Percentiles rank a stretch among this genome's conserved stretches.
These are phyloP conservation scores for Antigone vipio DNA, from an alignment of 2,113 vertebrate genomes.

Conservation along the genomic window DNA sequence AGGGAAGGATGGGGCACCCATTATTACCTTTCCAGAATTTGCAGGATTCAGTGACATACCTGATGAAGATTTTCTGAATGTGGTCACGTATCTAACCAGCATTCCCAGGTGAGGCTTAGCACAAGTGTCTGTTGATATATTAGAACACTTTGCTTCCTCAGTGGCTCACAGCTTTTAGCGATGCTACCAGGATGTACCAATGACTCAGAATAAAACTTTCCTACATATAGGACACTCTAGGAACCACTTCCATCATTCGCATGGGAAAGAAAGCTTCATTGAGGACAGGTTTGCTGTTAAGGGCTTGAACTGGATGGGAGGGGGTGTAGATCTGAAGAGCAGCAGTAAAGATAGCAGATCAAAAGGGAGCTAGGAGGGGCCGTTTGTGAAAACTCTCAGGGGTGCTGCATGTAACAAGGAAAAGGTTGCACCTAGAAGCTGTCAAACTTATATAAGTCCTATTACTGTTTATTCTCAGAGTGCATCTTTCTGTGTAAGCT, in stretches of 20 bases:
- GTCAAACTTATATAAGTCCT: no score
- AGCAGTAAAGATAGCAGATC: background rate
- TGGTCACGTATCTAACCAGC: conserved; percentile 92
- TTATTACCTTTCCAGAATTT: conserved; percentile 92
- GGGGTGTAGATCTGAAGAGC: background rate
- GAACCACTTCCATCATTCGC: background rate
- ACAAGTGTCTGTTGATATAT: background rate
- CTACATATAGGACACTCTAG: background rate
- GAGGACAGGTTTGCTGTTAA: background rate
- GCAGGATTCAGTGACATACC: conserved; percentile 88
- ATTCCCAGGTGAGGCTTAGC: conserved; percentile 85
- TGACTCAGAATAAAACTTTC: background rate
- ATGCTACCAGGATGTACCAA: background rate
- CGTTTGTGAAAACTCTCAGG: background rate
- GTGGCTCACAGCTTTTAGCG: background rate
- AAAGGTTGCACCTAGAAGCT: background rate
- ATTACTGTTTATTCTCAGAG: background rate
- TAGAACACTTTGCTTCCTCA: background rate
- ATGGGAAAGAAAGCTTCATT: background rate
- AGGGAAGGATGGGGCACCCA: conserved; percentile 91
- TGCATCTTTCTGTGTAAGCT: background rate
- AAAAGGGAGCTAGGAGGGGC: background rate
- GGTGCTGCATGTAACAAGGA: background rate
- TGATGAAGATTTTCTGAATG: conserved; percentile 92
- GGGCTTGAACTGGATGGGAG: background rate